These are phyloP conservation scores for Alcedo quadribrachys DNA, from an alignment of 2,797 vertebrate genomes.

Conservation along the genomic window DNA sequence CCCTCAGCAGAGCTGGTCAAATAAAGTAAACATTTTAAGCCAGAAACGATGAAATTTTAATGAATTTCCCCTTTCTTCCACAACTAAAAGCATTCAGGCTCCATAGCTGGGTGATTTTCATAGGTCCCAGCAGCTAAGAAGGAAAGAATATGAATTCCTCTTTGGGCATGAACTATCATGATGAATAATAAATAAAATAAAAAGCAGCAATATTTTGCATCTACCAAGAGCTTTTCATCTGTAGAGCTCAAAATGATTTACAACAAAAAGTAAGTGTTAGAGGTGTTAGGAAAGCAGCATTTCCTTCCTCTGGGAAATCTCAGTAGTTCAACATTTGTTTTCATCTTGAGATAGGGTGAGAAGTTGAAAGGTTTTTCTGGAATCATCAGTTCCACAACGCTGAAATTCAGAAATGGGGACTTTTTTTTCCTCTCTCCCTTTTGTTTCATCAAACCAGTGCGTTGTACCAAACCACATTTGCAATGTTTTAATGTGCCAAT, in stretches of 20 bases:
- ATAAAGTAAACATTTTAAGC: not conserved
- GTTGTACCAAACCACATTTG: not conserved
- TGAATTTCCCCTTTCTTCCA: not conserved
- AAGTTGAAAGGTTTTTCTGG: slow-evolving; percentile 68
- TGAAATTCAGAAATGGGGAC: slow-evolving; percentile 34
- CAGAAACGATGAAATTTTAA: slow-evolving; percentile 10
- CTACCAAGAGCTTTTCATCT: slow-evolving; percentile 64
- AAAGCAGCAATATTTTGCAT: slow-evolving; percentile 67
- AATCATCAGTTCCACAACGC: slow-evolving; percentile 42
- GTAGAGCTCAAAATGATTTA: slow-evolving; percentile 63
- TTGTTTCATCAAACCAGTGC: not conserved
- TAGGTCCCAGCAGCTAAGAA: not conserved
- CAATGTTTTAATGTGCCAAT: slow-evolving; percentile 47
- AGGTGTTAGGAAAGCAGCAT: slow-evolving; percentile 65
- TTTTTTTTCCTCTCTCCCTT: not conserved
- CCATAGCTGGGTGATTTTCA: not conserved
- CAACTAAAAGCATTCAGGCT: not conserved
- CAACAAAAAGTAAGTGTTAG: slow-evolving; percentile 62
- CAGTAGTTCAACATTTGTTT: slow-evolving; percentile 70
- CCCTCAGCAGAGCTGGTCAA: not conserved
- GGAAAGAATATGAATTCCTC: slow-evolving; percentile 29
- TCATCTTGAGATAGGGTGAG: slow-evolving; percentile 68
- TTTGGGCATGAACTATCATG: slow-evolving; percentile 45
- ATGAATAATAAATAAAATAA: slow-evolving; percentile 74
- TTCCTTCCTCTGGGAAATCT: slow-evolving; percentile 66